Conservation (phyloP, 1,140 invertebrate genomes). For the Eumeta japonica region DNA sequence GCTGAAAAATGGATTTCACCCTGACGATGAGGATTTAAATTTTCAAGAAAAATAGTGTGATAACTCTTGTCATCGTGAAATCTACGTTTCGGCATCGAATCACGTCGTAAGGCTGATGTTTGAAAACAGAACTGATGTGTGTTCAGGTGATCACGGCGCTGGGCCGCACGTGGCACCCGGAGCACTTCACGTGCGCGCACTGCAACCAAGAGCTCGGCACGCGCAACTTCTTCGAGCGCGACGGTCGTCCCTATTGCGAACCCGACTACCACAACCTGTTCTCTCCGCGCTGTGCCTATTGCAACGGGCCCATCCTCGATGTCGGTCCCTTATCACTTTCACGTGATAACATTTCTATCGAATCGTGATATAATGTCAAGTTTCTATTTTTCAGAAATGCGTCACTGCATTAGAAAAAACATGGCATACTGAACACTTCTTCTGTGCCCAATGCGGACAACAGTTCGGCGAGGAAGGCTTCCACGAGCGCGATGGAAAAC, state of each 20-base stretch:
- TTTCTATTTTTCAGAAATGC: constrained; percentile 89
- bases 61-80: no score
- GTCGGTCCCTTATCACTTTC: constrained; percentile 68
- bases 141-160: constrained; percentile 87
- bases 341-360: no score
- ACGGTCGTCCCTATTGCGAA: constrained; percentile 96
- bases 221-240: constrained; percentile 97
- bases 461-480: constrained; percentile 96
- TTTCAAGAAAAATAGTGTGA: no score
- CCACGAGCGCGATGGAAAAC: constrained; percentile 91
- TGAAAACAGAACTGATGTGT: constrained; percentile 8
- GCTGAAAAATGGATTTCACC: no score
- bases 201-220: constrained; percentile 96
- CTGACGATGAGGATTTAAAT: no score
- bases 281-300: constrained; percentile 96
- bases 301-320: constrained; percentile 97
- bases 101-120: no score
- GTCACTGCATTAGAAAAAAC: constrained; percentile 97
- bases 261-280: constrained; percentile 98
- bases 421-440: constrained; percentile 99
- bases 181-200: constrained; percentile 97
- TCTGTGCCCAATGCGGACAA: constrained; percentile 96
- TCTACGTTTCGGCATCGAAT: no score
- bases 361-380: no score
- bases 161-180: constrained; percentile 99